phyloP scores from a whole-genome alignment of 2,888 invertebrate species.

The Megaustenia siamemsis region DNA sequence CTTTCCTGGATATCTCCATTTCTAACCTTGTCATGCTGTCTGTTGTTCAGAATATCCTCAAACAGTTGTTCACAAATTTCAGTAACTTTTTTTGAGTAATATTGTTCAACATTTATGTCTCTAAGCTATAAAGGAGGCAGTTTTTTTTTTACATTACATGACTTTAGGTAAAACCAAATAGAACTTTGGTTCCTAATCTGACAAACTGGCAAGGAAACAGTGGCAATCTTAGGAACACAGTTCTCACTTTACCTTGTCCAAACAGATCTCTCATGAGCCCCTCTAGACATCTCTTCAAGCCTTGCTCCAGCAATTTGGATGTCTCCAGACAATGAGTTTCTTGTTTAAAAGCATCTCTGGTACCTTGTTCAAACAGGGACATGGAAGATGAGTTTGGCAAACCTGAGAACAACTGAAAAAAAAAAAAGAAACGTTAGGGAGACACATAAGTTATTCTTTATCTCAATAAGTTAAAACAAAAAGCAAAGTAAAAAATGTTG shows the following conservation, averaged over 20 bases:
- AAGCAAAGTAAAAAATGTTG: background rate
- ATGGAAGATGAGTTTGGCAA: conserved; percentile 64
- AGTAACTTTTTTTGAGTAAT: too few species aligned
- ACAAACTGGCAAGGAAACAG: too few species aligned
- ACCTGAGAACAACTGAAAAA: conserved; percentile 65
- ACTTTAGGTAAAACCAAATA: too few species aligned
- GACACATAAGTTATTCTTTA: background rate
- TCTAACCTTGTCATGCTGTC: too few species aligned
- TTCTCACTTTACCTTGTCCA: conserved; percentile 86
- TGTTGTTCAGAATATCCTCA: too few species aligned
- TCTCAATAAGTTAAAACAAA: background rate
- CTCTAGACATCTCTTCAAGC: conserved; percentile 89
- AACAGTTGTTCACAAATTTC: too few species aligned
- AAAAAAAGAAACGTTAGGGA: background rate
- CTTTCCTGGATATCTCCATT: too few species aligned
- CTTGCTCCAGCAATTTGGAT: conserved; percentile 90
- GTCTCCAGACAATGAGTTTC: conserved; percentile 92
- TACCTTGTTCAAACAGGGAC: conserved; percentile 74
- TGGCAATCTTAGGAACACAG: too few species aligned
- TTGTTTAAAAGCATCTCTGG: conserved; percentile 85
- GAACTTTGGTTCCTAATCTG: too few species aligned
- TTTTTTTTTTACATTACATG: too few species aligned
- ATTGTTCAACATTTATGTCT: too few species aligned
- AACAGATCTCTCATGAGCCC: conserved; percentile 89
- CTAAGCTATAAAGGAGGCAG: too few species aligned